phyloP scores from a whole-genome alignment of 2,113 vertebrate species.

The Sylvia atricapilla region DNA sequence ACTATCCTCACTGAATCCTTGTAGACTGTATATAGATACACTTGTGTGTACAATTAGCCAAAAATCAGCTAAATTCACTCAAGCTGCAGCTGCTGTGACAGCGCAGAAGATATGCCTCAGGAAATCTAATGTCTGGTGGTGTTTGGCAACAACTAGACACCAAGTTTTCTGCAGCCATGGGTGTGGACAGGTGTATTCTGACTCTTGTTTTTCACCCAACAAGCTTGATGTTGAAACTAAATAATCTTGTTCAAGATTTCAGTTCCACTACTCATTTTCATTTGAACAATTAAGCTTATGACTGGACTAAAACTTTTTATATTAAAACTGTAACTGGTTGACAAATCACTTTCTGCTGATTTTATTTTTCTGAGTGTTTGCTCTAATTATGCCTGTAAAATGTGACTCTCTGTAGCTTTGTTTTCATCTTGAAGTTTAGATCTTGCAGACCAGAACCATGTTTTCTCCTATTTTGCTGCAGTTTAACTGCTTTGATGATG shows the following conservation, averaged over 20 bases:
- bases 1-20: not conserved
- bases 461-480: not conserved
- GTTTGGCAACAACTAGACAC: not conserved
- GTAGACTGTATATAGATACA: rapidly evolving
- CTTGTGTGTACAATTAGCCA: not conserved
- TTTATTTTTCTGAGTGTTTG: not conserved
- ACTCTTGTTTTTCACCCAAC: not conserved
- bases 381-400: not conserved
- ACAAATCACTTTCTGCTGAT: not conserved
- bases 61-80: not conserved
- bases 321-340: constrained; percentile 47
- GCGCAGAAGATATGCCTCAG: not conserved
- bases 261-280: not conserved
- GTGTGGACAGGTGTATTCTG: not conserved
- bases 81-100: not conserved
- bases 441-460: not conserved
- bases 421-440: not conserved
- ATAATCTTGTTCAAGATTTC: not conserved
- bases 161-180: rapidly evolving
- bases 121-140: not conserved
- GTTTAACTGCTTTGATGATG: not conserved
- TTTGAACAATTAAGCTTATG: not conserved
- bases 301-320: constrained; percentile 36
- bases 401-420: not conserved
- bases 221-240: not conserved